Evolutionary conservation across 2,113 vertebrate genomes (phyloP).

Genomic region (Leptodactylus fuscus): DNA sequence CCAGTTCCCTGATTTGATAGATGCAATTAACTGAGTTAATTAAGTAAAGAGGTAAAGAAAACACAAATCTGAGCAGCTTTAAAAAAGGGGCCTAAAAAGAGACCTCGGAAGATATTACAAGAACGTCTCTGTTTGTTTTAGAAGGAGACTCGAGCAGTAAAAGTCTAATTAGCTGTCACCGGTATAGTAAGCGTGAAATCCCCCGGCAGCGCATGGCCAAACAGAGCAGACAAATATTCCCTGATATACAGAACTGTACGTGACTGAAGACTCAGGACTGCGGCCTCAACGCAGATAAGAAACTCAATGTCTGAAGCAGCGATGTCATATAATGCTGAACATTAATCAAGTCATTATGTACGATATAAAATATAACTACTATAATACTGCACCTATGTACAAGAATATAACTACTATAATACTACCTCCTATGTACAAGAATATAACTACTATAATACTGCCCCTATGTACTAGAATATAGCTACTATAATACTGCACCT

Average conservation of each 20-base stretch:
- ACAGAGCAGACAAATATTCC: background rate
- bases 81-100: background rate
- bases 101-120: background rate
- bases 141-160: background rate
- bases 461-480: no score
- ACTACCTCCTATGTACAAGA: no score
- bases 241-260: background rate
- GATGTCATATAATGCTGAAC: no score
- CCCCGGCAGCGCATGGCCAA: background rate
- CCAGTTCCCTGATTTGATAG: background rate
- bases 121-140: conserved; percentile 1
- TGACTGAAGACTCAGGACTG: no score
- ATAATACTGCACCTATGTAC: no score
- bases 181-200: background rate
- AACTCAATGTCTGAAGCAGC: no score
- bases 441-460: no score
- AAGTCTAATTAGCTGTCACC: conserved; percentile 48
- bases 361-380: no score
- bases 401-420: no score
- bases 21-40: conserved; percentile 49
- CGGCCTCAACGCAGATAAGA: no score
- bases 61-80: background rate
- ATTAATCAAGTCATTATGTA: no score
- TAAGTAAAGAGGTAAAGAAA: conserved; percentile 15
- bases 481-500: no score